phyloP scores from a whole-genome alignment of 1,140 invertebrate species.

The Plutomurus gul region DNA sequence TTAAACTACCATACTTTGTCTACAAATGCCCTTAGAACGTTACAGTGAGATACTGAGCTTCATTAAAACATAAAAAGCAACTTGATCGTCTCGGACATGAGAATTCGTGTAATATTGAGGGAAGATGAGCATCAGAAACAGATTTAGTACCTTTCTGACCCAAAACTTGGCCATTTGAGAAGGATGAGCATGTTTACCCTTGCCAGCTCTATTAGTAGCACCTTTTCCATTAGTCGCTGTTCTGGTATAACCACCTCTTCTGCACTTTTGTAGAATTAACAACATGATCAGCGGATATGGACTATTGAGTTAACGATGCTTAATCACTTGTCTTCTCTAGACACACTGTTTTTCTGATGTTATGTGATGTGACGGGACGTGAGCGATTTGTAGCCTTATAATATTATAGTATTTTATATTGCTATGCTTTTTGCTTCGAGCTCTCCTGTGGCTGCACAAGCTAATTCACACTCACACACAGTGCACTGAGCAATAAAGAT shows the following conservation, averaged over 20 bases:
- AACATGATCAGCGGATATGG: neutral
- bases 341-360: neutral
- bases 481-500: too few relatives aligned
- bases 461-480: too few relatives aligned
- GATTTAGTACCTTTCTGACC: conserved; percentile 22
- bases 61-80: neutral
- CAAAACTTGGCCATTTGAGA: neutral
- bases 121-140: neutral
- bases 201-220: neutral
- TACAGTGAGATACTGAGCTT: too few relatives aligned
- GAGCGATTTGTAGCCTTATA: too few relatives aligned
- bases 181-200: conserved; percentile 3
- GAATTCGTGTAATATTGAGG: neutral
- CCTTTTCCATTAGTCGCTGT: neutral
- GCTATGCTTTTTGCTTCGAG: too few relatives aligned
- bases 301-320: neutral
- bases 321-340: too few relatives aligned
- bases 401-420: too few relatives aligned
- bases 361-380: neutral
- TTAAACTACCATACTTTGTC: too few relatives aligned
- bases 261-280: conserved; percentile 6
- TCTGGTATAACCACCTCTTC: neutral
- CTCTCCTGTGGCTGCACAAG: too few relatives aligned
- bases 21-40: too few relatives aligned
- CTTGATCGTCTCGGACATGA: neutral